Percentiles rank a stretch among this genome's conserved stretches.
Conservation (phyloP, 1,140 invertebrate species). For the Spodoptera frugiperda region DNA sequence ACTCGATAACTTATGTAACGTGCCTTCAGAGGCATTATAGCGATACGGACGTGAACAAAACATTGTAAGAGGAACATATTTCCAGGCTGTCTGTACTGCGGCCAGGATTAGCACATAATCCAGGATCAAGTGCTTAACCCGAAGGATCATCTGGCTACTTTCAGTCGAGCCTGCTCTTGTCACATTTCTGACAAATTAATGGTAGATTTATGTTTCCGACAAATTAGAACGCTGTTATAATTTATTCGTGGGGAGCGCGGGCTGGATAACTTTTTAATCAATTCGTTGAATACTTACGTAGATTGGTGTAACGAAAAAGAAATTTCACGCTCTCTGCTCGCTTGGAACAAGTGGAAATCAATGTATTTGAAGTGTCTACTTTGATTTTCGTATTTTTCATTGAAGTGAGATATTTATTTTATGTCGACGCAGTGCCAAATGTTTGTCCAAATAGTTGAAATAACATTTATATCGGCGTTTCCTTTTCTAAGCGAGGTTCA, state of each 20-base stretch:
- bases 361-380: conserved; percentile 3
- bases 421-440: not conserved
- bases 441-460: not conserved
- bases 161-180: conserved; percentile 6
- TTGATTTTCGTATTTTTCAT: conserved; percentile 1
- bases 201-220: conserved; percentile 5
- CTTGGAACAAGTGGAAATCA: conserved; percentile 9
- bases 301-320: conserved; percentile 6
- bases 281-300: not conserved
- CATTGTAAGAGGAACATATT: not conserved
- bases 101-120: conserved; percentile 30
- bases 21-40: not conserved
- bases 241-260: not conserved
- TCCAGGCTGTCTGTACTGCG: conserved; percentile 1
- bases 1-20: conserved; percentile 38
- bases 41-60: not conserved
- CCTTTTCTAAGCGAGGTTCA: conserved; percentile 17
- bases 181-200: conserved; percentile 17
- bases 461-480: conserved; percentile 18
- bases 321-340: not conserved
- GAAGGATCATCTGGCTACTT: conserved; percentile 23
- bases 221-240: conserved; percentile 7
- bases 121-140: conserved; percentile 26
- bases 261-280: conserved; percentile 29
- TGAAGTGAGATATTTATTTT: not conserved